These are phyloP conservation scores for Zosterops lateralis DNA, from an alignment of 2,113 vertebrate species.

Conservation along the genomic window DNA sequence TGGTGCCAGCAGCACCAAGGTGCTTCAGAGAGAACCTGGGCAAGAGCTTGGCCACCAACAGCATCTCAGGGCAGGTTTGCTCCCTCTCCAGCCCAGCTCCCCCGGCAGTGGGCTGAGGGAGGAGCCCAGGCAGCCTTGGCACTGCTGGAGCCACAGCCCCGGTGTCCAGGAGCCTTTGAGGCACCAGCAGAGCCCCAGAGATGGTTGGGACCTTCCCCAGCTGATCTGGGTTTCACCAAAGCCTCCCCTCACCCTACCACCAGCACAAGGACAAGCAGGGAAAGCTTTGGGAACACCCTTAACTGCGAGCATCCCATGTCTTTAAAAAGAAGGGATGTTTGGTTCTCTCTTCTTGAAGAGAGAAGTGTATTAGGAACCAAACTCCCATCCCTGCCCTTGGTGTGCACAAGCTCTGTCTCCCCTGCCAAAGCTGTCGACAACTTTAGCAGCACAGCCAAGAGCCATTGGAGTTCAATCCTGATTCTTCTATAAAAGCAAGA, in stretches of 20 bases:
- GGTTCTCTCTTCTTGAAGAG: neutral
- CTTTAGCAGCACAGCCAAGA: neutral
- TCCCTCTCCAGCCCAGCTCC: neutral
- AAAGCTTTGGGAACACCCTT: neutral
- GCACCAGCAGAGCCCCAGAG: neutral
- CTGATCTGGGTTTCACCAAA: neutral
- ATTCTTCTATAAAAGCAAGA: neutral
- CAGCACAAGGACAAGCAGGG: accelerated
- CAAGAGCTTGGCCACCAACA: accelerated
- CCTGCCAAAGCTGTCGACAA: conserved; percentile 4
- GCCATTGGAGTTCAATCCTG: neutral
- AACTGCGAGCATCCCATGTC: neutral
- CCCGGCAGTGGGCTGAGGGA: accelerated
- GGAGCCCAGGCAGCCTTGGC: neutral
- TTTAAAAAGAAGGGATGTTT: neutral
- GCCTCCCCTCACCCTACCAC: neutral
- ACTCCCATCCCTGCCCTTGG: neutral
- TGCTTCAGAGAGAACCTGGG: neutral
- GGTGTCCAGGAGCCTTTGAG: neutral
- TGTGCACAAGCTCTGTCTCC: neutral
- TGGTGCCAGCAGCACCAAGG: neutral
- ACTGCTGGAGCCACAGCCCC: neutral
- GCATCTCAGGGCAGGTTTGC: neutral
- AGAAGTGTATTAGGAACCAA: neutral
- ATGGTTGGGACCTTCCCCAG: neutral